A percentile compares a stretch with the other conserved stretches of the same genome.
phyloP scores from a whole-genome alignment of 2,113 vertebrate genomes.

The Rhinoderma darwinii region DNA sequence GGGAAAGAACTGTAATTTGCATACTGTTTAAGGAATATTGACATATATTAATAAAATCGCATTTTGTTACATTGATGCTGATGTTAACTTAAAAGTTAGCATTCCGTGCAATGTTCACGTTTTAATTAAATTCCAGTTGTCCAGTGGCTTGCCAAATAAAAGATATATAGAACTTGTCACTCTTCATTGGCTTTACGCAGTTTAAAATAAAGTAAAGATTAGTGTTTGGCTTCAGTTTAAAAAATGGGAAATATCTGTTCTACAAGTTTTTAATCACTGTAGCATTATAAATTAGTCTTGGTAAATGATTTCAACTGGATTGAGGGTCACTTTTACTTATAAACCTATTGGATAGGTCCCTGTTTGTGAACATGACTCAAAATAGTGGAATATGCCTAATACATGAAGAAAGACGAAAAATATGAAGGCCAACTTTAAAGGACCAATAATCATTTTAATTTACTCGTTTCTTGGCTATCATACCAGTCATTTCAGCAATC shows the following conservation, averaged over 20 bases:
- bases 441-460: too few relatives aligned
- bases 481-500: too few relatives aligned
- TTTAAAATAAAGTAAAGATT: constrained; percentile 14
- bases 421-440: too few relatives aligned
- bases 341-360: too few relatives aligned
- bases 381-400: too few relatives aligned
- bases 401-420: too few relatives aligned
- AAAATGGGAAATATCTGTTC: not conserved
- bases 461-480: too few relatives aligned
- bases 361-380: too few relatives aligned
- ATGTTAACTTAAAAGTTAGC: constrained; percentile 19
- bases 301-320: not conserved
- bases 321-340: not conserved
- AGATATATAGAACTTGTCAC: constrained; percentile 26
- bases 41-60: constrained; percentile 12
- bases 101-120: not conserved
- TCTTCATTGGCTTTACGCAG: not conserved
- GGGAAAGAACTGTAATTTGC: constrained; percentile 26
- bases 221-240: not conserved
- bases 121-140: constrained; percentile 5
- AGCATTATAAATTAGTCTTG: not conserved
- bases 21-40: constrained; percentile 16
- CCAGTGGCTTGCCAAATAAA: not conserved
- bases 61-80: not conserved
- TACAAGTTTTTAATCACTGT: not conserved